Evolutionary conservation across 2,888 invertebrate genomes (phyloP).

Genomic region (Epinotia nisella): DNA sequence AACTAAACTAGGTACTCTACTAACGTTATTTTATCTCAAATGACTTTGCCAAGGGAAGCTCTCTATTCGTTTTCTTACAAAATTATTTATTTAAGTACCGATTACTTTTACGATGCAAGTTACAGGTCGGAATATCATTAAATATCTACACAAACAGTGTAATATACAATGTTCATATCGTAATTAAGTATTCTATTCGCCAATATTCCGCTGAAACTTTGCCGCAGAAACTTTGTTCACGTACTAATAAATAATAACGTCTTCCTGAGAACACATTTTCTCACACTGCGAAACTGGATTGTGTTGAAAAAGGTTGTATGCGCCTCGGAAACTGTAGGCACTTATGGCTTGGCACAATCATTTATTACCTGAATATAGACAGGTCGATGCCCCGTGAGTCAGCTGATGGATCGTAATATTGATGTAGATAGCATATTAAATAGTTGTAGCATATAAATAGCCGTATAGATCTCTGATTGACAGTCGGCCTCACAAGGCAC

Average conservation of each 20-base stretch:
- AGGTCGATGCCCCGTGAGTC: slow-evolving; percentile 47
- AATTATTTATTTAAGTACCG: background rate
- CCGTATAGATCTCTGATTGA: no score
- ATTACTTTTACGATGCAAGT: background rate
- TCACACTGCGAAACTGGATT: background rate
- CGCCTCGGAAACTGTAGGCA: background rate
- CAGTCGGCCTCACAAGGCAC: no score
- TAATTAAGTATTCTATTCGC: background rate
- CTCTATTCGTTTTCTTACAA: no score
- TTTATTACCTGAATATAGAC: slow-evolving; percentile 24
- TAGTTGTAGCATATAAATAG: no score
- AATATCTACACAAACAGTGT: background rate
- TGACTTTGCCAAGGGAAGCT: no score
- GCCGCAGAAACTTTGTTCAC: background rate
- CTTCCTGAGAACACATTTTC: no score
- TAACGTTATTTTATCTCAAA: no score
- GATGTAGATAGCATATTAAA: background rate
- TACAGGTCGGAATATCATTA: background rate
- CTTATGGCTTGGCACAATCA: background rate
- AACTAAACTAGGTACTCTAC: no score
- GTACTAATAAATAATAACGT: background rate
- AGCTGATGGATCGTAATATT: slow-evolving; percentile 24
- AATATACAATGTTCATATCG: background rate
- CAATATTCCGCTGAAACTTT: background rate
- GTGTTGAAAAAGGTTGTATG: background rate